These are phyloP conservation scores for Xyrichtys novacula DNA, from an alignment of 2,797 vertebrate genomes.

Conservation along the genomic window DNA sequence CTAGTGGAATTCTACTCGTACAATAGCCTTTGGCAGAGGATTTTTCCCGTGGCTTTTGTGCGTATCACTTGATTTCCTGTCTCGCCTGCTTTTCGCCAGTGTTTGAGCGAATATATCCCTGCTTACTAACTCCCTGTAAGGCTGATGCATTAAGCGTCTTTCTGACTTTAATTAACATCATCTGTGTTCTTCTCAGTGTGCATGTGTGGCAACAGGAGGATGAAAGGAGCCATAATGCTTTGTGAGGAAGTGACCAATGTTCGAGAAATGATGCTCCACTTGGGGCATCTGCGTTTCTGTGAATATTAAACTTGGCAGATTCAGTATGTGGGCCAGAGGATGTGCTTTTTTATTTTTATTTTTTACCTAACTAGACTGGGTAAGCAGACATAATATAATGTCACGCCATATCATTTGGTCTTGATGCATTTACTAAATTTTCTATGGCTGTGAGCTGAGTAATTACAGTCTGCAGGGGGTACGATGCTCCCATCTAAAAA, in stretches of 20 bases:
- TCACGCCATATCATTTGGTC: background rate
- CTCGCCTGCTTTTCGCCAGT: background rate
- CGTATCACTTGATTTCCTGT: background rate
- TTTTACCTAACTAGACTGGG: background rate
- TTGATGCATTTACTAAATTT: background rate
- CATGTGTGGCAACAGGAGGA: slow-evolving; percentile 9
- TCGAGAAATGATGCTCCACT: background rate
- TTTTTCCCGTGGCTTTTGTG: background rate
- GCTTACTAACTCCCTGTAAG: background rate
- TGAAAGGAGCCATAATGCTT: background rate
- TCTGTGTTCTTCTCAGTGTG: slow-evolving; percentile 20
- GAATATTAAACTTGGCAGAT: background rate
- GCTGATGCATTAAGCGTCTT: background rate
- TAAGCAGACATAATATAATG: background rate
- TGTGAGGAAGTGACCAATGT: background rate
- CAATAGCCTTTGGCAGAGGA: background rate
- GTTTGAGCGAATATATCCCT: background rate
- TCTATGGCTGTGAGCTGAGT: background rate
- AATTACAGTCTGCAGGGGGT: background rate
- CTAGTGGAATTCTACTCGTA: background rate
- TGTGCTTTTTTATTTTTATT: background rate
- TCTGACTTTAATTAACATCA: slow-evolving; percentile 33
- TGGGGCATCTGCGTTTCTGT: background rate
- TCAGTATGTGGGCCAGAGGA: background rate
- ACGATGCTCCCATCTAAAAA: background rate